A percentile compares a stretch with the other conserved stretches of the same genome.
phyloP scores from a whole-genome alignment of 1,140 invertebrate species.

The Drosophila virilis region DNA sequence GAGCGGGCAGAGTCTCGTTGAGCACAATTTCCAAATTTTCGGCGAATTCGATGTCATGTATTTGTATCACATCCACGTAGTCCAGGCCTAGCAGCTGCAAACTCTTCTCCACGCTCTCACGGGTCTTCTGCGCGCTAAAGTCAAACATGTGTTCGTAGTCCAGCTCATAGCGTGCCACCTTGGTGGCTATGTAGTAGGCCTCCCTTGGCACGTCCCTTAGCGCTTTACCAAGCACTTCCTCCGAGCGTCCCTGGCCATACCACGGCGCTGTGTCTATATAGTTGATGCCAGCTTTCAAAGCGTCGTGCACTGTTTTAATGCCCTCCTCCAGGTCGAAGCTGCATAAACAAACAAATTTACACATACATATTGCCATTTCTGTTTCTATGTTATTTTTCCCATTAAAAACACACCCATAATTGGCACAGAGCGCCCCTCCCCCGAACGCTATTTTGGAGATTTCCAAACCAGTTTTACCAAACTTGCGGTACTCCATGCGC shows the following conservation, averaged over 20 bases:
- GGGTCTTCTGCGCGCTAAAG: slow-evolving; percentile 91
- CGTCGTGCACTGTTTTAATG: slow-evolving; percentile 88
- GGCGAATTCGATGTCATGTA: slow-evolving; percentile 96
- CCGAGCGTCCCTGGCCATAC: slow-evolving; percentile 95
- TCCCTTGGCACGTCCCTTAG: slow-evolving; percentile 91
- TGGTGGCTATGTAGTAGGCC: slow-evolving; percentile 95
- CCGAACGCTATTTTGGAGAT: slow-evolving; percentile 87
- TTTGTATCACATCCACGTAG: slow-evolving; percentile 95
- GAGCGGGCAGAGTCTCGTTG: slow-evolving; percentile 93
- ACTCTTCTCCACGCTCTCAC: slow-evolving; percentile 91
- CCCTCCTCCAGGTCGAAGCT: slow-evolving; percentile 86
- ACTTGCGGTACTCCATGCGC: slow-evolving; percentile 86
- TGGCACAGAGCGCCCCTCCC: slow-evolving; percentile 71
- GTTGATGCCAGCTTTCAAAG: slow-evolving; percentile 94
- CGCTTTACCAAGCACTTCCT: slow-evolving; percentile 92
- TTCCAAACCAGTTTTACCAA: slow-evolving; percentile 86
- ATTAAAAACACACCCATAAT: slow-evolving; percentile 50
- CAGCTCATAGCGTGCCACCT: slow-evolving; percentile 93
- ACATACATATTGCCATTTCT: neutral
- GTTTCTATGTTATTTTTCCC: slow-evolving; percentile 7
- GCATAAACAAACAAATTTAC: slow-evolving; percentile 79
- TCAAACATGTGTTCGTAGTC: slow-evolving; percentile 93
- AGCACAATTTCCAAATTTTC: slow-evolving; percentile 90
- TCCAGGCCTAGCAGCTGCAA: slow-evolving; percentile 90
- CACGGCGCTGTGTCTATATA: slow-evolving; percentile 96